A percentile compares a stretch with the other conserved stretches of the same genome.
phyloP scores from a whole-genome alignment of 37 sponge, comb jelly and placozoan genomes.

The Ianthella basta region DNA sequence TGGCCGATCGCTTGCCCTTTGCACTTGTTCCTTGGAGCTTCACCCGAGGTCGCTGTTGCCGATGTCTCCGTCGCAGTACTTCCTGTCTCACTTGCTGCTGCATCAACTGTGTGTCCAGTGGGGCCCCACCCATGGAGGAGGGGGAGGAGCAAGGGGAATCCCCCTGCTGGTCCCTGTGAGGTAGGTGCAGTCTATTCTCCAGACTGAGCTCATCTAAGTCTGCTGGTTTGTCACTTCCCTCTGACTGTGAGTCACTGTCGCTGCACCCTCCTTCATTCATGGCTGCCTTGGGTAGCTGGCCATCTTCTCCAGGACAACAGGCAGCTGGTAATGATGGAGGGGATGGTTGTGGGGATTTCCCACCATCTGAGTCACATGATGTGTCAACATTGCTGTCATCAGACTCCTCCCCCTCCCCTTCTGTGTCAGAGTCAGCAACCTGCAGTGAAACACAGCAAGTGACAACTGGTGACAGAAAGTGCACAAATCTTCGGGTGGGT shows the following conservation, averaged over 20 bases:
- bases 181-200: conserved; percentile 30
- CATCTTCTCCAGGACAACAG: no score
- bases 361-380: not conserved
- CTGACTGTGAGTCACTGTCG: conserved; percentile 16
- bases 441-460: no score
- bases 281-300: no score
- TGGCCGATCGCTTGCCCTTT: conserved; percentile 23
- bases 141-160: not conserved
- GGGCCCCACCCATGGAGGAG: not conserved
- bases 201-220: conserved; percentile 20
- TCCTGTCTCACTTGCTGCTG: not conserved
- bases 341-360: not conserved
- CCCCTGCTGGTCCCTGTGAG: conserved; percentile 40
- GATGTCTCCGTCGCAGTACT: not conserved
- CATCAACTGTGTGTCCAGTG: not conserved
- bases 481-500: no score
- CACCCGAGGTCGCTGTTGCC: not conserved
- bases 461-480: no score
- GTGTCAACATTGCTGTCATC: not conserved
- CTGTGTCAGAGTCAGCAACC: no score
- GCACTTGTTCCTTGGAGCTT: not conserved
- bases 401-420: conserved; percentile 18
- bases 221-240: not conserved
- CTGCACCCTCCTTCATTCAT: no score
- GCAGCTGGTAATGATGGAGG: no score